Evolutionary conservation across 2,888 invertebrate genomes (phyloP).

Genomic region (Dryobota labecula): DNA sequence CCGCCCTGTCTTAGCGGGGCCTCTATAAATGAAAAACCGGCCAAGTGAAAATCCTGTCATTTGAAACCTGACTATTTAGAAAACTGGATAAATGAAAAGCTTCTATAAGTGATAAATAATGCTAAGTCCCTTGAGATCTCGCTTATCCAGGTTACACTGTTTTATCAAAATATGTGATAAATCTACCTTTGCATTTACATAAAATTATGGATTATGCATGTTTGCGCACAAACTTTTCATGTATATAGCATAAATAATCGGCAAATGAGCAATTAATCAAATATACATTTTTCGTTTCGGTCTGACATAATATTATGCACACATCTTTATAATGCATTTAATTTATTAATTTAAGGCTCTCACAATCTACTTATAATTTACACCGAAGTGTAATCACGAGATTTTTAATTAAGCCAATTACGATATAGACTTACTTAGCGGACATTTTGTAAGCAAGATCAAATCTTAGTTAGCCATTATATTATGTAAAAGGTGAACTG

Average conservation of each 20-base stretch:
- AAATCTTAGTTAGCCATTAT: slow-evolving; percentile 24
- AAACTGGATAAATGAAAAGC: too few species aligned
- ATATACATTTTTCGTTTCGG: neutral
- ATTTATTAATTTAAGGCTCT: slow-evolving; percentile 40
- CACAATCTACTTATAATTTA: slow-evolving; percentile 43
- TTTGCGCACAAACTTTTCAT: neutral
- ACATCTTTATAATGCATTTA: slow-evolving; percentile 52
- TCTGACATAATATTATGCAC: slow-evolving; percentile 19
- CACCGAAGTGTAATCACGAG: slow-evolving; percentile 27
- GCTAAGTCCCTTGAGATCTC: too few species aligned
- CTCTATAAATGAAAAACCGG: too few species aligned
- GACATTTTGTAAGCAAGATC: slow-evolving; percentile 37
- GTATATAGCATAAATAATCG: neutral
- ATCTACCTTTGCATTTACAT: neutral
- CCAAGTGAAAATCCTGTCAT: too few species aligned
- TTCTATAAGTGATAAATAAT: too few species aligned
- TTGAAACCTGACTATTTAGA: too few species aligned
- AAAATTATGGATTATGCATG: neutral
- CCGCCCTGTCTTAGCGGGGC: too few species aligned
- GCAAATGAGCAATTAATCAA: neutral
- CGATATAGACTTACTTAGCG: slow-evolving; percentile 20
- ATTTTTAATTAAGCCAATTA: slow-evolving; percentile 26
- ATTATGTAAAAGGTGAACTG: slow-evolving; percentile 1
- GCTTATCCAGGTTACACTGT: too few species aligned
- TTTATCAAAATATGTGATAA: too few species aligned